Evolutionary conservation across 92 coral and sea anemone species (phyloP), one percentile per base, ranked within the genome.

Genomic region (Porites evermanni): DNA sequence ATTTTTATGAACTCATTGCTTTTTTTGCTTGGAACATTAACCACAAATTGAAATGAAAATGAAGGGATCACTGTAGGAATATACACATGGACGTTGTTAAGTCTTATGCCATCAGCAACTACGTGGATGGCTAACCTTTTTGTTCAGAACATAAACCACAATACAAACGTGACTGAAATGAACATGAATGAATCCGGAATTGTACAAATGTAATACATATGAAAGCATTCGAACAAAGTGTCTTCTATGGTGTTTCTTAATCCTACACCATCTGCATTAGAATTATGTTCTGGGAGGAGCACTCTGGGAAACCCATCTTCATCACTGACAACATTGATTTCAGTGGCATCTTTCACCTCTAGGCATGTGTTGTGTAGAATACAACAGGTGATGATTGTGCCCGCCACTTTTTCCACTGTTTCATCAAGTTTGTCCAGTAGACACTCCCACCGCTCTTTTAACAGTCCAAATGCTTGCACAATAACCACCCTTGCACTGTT

Each of bases 401-500:
- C 69, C 47, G 88, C 70, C 13, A 72, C 87, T 26, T 72, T 83
- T 13, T 83, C 80, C 66, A 84, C 75, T 75, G 82, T 74, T 69
- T 84, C 88, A 52, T 84, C 88, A 16, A 84, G 52, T 65, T 84
- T 84, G 32, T 67, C 32, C 71, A 67, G 71, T 67, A 67, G 23
- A 23, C 71, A 67, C n/a, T 21, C 9, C 71, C 71, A 67, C 71
- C 88, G 53, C 56, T 82, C 88, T 29, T 74, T 84, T 17, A 84
- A 63, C 53, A 69, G 59, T 59, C 86, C 70, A 72, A 71, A 82
- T 53, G 87, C 87, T 64, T 82, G 79, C 71, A 74, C 88, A 12
- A 84, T 67, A 24, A 84, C 82, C 2, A 84, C 75, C 75, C 82
- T 84, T 63, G 88, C 88, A 24, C 74, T 73, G 70, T 82, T 84